These are phyloP conservation scores for human (Homo sapiens) DNA, from an alignment of 2,113 vertebrate genomes.

Conservation along the genomic window GRCh38 chr1:199242001-199242500, in stretches of 20 bases:
- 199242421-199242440: background rate
- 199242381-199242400: background rate
- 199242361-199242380: background rate
- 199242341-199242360: background rate
- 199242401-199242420: background rate
- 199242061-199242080: background rate
- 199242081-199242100: background rate
- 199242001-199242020: slow-evolving; percentile 61
- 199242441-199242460: background rate
- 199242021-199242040: slow-evolving; percentile 36
- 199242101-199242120: background rate
- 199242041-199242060: background rate
- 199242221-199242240: background rate
- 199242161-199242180: background rate
- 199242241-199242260: background rate
- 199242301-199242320: background rate
- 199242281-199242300: background rate
- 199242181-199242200: background rate
- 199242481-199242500: background rate
- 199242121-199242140: background rate
- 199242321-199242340: background rate
- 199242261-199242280: background rate
- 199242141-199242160: background rate
- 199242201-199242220: background rate
- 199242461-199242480: background rate